phyloP scores from a whole-genome alignment of 2,888 invertebrate species.

The Hedya salicella region DNA sequence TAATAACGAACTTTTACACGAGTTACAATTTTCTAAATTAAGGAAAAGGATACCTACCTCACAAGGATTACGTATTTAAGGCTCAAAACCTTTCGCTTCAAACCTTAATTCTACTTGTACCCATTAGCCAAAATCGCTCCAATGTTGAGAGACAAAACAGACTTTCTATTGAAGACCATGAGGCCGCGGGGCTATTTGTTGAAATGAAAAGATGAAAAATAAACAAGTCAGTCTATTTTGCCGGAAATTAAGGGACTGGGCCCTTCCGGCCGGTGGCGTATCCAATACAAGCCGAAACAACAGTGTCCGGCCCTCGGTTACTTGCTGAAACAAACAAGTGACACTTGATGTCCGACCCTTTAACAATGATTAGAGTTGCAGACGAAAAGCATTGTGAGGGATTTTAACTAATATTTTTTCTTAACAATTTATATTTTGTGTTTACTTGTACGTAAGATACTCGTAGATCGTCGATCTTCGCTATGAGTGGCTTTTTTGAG shows the following conservation, averaged over 20 bases:
- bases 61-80: no score
- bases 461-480: no score
- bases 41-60: no score
- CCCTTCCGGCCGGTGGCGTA: constrained; percentile 36
- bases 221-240: constrained; percentile 43
- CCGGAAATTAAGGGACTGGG: constrained; percentile 45
- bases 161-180: constrained; percentile 6
- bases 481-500: no score
- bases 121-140: constrained; percentile 17
- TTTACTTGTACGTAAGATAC: no score
- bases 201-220: constrained; percentile 42
- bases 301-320: constrained; percentile 23
- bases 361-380: no score
- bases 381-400: background rate
- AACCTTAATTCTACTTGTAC: constrained; percentile 16
- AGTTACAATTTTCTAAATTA: no score
- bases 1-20: no score
- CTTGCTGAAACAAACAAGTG: constrained; percentile 21
- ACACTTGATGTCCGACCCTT: background rate
- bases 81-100: no score
- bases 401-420: background rate
- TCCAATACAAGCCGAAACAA: constrained; percentile 39
- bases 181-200: constrained; percentile 25
- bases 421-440: no score
- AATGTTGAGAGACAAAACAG: constrained; percentile 23